phyloP scores from a whole-genome alignment of 2,888 invertebrate species.

The Taphrorychus bicolor region DNA sequence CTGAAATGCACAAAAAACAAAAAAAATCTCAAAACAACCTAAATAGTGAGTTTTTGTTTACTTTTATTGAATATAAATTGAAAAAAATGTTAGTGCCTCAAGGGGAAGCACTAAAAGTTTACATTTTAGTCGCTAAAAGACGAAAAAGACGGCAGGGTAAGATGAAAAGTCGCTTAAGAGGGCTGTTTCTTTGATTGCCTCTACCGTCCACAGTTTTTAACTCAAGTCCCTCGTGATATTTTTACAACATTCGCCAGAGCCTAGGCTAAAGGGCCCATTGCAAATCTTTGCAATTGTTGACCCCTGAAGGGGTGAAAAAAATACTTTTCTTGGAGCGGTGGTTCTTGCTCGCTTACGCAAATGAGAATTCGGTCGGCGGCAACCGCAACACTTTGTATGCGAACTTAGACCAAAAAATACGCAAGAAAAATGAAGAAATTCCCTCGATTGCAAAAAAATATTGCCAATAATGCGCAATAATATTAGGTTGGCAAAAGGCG shows the following conservation, averaged over 20 bases:
- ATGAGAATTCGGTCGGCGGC: not conserved
- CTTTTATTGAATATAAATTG: not conserved
- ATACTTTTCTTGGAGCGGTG: too few species aligned
- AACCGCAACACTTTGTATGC: not conserved
- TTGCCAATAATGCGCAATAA: conserved; percentile 46
- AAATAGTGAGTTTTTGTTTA: too few species aligned
- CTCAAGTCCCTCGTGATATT: not conserved
- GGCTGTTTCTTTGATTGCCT: not conserved
- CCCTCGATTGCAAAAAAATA: conserved; percentile 10
- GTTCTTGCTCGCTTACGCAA: too few species aligned
- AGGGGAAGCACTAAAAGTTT: not conserved
- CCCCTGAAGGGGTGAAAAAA: too few species aligned
- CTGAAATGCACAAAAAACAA: too few species aligned
- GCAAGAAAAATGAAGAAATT: conserved; percentile 20
- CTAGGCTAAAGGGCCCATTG: not conserved
- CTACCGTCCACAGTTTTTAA: not conserved
- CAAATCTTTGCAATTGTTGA: too few species aligned
- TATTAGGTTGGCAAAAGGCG: conserved; percentile 50
- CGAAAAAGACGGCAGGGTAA: not conserved
- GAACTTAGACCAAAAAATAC: not conserved
- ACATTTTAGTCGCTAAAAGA: not conserved
- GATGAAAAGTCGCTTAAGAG: not conserved
- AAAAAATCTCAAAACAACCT: too few species aligned
- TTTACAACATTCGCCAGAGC: not conserved
- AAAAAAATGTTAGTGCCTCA: not conserved